Base-by-base conservation (phyloP, 2,797 vertebrate genomes). In the Danio tinwini region DNA sequence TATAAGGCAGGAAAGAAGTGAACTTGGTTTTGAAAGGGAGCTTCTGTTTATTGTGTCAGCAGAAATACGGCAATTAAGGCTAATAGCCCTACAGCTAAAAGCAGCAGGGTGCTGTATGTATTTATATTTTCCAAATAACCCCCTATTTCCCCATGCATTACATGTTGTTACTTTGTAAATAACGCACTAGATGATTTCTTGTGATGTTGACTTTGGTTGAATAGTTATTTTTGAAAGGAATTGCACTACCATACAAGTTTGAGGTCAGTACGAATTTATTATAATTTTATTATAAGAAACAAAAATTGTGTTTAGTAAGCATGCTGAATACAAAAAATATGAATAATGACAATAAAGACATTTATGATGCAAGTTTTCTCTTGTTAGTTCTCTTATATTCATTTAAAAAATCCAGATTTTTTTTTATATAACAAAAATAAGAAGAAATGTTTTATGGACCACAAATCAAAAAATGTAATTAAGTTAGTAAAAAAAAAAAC, bases 31-130 rank as follows among this genome's bases (percentile, higher is more conserved):
- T 50, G 16, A 53, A 53, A 11, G 14, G 0, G 49, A 39, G 49
- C 67, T 53, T 5, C 12, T 14, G 47, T 49, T 3, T 39, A 12
- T 8, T n/a, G 49, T 70, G 9, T 53, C 67, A 70, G 67, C 67
- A 70, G 8, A 70, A 70, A 53, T 53, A 70, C n/a, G 67, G 47
- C 49, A 53, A 70, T 70, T 39, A 70, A 70, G 49, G 67, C 21
- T 53, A 70, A 70, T 70, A 70, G 67, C 9, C 29, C 37, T 70
- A 53, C 67, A 70, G 67, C 37, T 70, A 70, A 70, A 70, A 53
- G 29, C 67, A 70, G 49, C 47, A 17, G 67, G 16, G 29, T 53
- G 49, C 47, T 53, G 49, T 12, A 40, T 53, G 49, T 39, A 52
- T 69, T 53, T n/a, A 50, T 17, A 52, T 70, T 40, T 52, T 52